phyloP scores from a whole-genome alignment of 30 jellyfish, hydroid and myxozoan genomes.

The Hydractinia symbiolongicarpus region DNA sequence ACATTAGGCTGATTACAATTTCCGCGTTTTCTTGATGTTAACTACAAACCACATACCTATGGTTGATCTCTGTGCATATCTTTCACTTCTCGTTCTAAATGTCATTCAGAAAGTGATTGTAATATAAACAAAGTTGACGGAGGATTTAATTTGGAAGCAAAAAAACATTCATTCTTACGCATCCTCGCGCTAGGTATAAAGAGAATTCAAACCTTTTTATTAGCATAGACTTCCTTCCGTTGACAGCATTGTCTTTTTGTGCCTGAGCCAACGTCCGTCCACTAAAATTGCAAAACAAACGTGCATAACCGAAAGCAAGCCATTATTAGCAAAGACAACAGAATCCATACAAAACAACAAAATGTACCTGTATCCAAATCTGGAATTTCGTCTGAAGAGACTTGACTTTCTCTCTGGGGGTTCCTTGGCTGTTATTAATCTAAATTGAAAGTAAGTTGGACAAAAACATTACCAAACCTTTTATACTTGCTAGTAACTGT shows the following conservation, averaged over 20 bases:
- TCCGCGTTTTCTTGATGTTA: background rate
- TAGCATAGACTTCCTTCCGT: constrained; percentile 77
- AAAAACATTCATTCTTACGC: too few relatives aligned
- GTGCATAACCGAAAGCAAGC: background rate
- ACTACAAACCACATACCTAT: constrained; percentile 43
- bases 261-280: constrained; percentile 94
- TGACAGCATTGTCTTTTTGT: constrained; percentile 69
- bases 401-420: constrained; percentile 51
- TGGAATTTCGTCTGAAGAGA: constrained; percentile 58
- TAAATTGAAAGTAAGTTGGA: background rate
- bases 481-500: background rate
- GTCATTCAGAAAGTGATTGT: too few relatives aligned
- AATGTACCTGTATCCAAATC: constrained; percentile 78
- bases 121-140: too few relatives aligned
- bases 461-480: background rate
- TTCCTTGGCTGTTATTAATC: constrained; percentile 56
- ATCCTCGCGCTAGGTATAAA: too few relatives aligned
- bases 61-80: constrained; percentile 95
- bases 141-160: too few relatives aligned
- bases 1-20: too few relatives aligned
- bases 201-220: constrained; percentile 51
- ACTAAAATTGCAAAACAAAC: constrained; percentile 28
- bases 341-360: background rate
- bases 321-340: background rate
- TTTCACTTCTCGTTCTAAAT: constrained; percentile 82